These are phyloP conservation scores for Cercopithecus mona DNA, from an alignment of 2,113 vertebrate genomes.

Conservation along the genomic window DNA sequence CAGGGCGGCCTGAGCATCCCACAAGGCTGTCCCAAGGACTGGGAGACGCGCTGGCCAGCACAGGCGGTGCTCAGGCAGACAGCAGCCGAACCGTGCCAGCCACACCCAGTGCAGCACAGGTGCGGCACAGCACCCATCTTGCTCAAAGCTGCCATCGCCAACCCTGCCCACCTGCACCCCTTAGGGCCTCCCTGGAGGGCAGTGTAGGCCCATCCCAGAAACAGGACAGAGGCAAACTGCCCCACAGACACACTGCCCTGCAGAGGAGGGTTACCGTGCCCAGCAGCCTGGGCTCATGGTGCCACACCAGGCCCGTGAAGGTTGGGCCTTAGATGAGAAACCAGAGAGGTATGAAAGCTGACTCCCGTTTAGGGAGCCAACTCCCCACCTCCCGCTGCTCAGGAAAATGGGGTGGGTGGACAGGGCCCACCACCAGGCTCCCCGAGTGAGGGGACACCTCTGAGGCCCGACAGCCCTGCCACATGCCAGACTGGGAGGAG, in stretches of 20 bases:
- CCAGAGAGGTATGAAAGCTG: fast-evolving
- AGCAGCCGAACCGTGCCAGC: fast-evolving
- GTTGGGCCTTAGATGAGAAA: neutral
- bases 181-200: neutral
- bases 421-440: neutral
- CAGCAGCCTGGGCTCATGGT: neutral
- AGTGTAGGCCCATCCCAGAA: fast-evolving
- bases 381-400: neutral
- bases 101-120: fast-evolving
- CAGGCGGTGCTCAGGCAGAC: neutral
- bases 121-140: fast-evolving
- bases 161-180: fast-evolving
- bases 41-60: neutral
- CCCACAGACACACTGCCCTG: fast-evolving
- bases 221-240: fast-evolving
- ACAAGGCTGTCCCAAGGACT: neutral
- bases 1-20: neutral
- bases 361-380: too few species aligned
- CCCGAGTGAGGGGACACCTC: neutral
- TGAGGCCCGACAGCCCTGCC: neutral
- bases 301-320: neutral
- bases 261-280: fast-evolving
- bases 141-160: fast-evolving
- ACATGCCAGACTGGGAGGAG: neutral
- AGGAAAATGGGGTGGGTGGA: fast-evolving